Conservation (phyloP, 1,140 invertebrate species). For the Meloidogyne floridensis region DNA sequence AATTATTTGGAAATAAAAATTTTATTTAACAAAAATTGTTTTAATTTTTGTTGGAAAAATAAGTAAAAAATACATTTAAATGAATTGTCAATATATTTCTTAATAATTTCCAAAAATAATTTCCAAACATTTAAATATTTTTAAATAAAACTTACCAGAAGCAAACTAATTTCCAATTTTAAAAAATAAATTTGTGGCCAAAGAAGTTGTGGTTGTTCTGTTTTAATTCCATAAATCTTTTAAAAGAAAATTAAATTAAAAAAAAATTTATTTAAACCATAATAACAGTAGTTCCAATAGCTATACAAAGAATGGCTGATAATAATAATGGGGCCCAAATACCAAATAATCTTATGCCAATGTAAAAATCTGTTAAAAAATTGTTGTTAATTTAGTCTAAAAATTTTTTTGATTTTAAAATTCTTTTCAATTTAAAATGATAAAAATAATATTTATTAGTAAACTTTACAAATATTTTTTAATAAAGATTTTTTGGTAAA, state of each 20-base stretch:
- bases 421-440: no score
- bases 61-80: no score
- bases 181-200: slow-evolving; percentile 53
- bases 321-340: slow-evolving; percentile 25
- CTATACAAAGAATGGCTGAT: slow-evolving; percentile 11
- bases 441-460: no score
- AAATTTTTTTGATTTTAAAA: background rate
- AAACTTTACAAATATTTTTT: no score
- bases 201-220: slow-evolving; percentile 52
- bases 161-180: slow-evolving; percentile 56
- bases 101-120: no score
- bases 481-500: no score
- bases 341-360: slow-evolving; percentile 1
- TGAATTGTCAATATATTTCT: no score
- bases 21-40: no score
- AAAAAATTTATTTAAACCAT: slow-evolving; percentile 9
- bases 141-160: slow-evolving; percentile 31
- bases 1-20: no score
- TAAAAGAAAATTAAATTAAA: background rate
- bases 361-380: slow-evolving; percentile 15
- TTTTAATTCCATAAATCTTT: slow-evolving; percentile 49
- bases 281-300: slow-evolving; percentile 19
- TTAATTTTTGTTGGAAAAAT: no score
- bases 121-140: background rate
- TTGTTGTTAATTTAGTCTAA: background rate